These are phyloP conservation scores for Yponomeuta cagnagella DNA, from an alignment of 2,888 invertebrate species.

Conservation along the genomic window DNA sequence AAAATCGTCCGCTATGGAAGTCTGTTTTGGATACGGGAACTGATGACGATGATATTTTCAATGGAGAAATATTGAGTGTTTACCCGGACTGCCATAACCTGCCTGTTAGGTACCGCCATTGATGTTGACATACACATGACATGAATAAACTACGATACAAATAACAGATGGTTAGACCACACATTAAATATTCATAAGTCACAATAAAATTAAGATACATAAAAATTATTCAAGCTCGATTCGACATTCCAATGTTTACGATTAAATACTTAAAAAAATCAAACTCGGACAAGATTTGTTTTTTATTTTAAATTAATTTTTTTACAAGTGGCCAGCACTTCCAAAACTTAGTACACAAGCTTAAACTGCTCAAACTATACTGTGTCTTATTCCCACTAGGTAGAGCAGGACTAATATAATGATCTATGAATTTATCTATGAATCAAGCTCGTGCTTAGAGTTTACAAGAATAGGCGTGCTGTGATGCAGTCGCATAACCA, in stretches of 20 bases:
- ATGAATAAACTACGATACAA: neutral
- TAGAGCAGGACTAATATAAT: no score
- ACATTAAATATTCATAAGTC: neutral
- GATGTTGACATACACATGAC: neutral
- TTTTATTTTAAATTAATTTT: neutral
- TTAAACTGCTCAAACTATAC: no score
- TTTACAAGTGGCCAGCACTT: neutral
- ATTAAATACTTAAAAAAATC: neutral
- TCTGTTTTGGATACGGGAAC: no score
- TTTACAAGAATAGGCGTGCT: no score
- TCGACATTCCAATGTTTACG: neutral
- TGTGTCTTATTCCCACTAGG: no score
- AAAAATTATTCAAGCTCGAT: neutral
- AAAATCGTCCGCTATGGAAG: no score
- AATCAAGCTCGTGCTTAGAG: no score
- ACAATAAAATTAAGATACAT: neutral
- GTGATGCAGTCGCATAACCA: neutral
- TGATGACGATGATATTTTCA: no score
- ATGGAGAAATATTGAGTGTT: neutral
- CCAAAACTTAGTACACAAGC: no score
- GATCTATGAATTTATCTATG: no score
- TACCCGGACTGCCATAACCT: neutral
- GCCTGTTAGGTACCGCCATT: neutral
- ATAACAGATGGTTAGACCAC: neutral
- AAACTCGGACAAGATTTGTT: neutral